Conservation (phyloP, 2,797 vertebrate genomes). For the Lithobates sylvaticus region DNA sequence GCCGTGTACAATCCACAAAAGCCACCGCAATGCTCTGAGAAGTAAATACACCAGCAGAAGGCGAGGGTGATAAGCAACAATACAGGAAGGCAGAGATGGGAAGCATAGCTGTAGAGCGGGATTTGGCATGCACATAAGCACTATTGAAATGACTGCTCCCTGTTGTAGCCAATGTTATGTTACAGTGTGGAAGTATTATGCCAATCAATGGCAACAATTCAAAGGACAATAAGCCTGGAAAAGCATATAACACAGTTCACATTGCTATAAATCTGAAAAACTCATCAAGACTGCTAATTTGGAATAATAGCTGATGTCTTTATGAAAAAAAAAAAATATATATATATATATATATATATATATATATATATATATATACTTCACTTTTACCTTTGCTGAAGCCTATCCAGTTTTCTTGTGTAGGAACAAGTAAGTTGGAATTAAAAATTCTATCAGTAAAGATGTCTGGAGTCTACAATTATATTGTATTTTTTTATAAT, state of each 20-base stretch:
- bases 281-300: too few species aligned
- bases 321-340: not conserved
- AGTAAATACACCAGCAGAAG: conserved; percentile 5
- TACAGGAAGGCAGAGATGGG: not conserved
- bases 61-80: conserved; percentile 6
- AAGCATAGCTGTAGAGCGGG: not conserved
- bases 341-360: too few species aligned
- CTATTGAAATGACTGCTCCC: not conserved
- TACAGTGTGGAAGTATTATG: not conserved
- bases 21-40: not conserved
- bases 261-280: not conserved
- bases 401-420: not conserved
- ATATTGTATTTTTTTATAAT: too few species aligned
- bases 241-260: not conserved
- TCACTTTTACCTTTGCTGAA: too few species aligned
- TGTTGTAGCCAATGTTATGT: not conserved
- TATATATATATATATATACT: too few species aligned
- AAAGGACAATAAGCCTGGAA: not conserved
- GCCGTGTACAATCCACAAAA: not conserved
- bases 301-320: not conserved
- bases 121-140: not conserved
- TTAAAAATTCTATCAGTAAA: too few species aligned
- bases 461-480: too few species aligned
- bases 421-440: not conserved
- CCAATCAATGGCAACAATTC: not conserved